These are phyloP conservation scores for Melanotaenia boesemani DNA, from an alignment of 2,797 vertebrate genomes.

Conservation along the genomic window DNA sequence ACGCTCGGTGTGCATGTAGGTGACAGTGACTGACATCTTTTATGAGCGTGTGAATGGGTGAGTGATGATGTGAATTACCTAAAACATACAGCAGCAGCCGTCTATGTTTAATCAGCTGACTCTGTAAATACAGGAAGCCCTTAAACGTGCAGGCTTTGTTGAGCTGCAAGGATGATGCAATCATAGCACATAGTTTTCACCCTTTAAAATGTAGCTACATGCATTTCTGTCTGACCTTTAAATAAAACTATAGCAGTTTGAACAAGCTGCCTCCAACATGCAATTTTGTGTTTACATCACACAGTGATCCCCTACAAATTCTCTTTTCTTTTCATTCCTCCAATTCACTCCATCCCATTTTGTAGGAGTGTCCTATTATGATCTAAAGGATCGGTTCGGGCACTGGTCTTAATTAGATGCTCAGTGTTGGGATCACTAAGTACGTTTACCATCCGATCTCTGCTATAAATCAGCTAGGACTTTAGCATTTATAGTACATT, in stretches of 20 bases:
- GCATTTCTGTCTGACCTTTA: neutral
- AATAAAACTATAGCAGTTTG: neutral
- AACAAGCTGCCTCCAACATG: neutral
- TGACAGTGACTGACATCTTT: conserved; percentile 25
- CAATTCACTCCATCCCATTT: neutral
- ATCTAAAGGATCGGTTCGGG: neutral
- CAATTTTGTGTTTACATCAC: neutral
- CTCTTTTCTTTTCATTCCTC: neutral
- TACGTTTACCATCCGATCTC: neutral
- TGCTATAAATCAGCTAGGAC: neutral
- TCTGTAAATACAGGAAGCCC: conserved; percentile 17
- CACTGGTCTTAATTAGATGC: neutral
- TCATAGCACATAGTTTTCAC: neutral
- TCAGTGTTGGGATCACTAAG: neutral
- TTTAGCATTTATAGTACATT: no score
- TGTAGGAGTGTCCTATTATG: neutral
- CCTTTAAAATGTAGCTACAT: neutral
- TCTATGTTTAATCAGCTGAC: conserved; percentile 60
- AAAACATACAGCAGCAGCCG: conserved; percentile 49
- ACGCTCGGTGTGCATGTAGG: conserved; percentile 48
- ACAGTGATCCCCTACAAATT: neutral
- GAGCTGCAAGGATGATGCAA: neutral
- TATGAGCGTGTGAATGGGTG: conserved; percentile 24
- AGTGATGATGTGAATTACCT: conserved; percentile 45
- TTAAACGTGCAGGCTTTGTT: conserved; percentile 23